Evolutionary conservation across 53 echinoderm and acorn worm genomes (phyloP), one percentile per base, ranked within the genome.

Genomic region (Echinometra lucunter): DNA sequence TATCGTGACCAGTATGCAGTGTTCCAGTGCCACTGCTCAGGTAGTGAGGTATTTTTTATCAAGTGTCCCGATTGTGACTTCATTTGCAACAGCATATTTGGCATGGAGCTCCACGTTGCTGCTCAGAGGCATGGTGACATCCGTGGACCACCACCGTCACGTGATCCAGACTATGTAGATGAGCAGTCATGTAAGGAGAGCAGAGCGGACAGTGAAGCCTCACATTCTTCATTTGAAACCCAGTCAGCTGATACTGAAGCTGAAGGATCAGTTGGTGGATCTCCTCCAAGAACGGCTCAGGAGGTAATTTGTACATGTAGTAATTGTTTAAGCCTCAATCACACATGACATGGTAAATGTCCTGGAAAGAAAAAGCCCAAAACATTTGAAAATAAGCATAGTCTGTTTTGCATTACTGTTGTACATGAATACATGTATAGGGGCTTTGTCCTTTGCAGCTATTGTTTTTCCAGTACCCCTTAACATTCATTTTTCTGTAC

Each of bases 11-110:
- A 85, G 38, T 97, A 95, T 90, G 74, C 89, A 17, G 92, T 97
- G n/a, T 98, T 98, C 89, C 95, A 95, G 81, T 98, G 98, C 75
- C 95, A 91, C 35, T 98, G 98, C 63, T 93, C 96, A 0, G 95
- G 97, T 11, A 94, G 92, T 45, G 95, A 97, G 56, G 94, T 98
- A 37, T 95, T 96, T 66, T 94, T 98, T 57, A 95, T 98, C 81
- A 96, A 97, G 92, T 98, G 98, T 95, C 93, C 97, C 2, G 97
- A 96, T 91, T 98, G 98, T 56, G 98, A 97, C 58, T 98, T 98
- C 95, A 96, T 98, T 66, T 98, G 98, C 88, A 98, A 98, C 92
- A 98, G 95, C 67, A 94, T 97, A 75, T 96, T 95, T 91, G 97
- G 97, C 42, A 96, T 98, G 97, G 97, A 98, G 91, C 92, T 97